Conservation (phyloP, 2,888 invertebrate genomes). For the Dryadula phaetusa region DNA sequence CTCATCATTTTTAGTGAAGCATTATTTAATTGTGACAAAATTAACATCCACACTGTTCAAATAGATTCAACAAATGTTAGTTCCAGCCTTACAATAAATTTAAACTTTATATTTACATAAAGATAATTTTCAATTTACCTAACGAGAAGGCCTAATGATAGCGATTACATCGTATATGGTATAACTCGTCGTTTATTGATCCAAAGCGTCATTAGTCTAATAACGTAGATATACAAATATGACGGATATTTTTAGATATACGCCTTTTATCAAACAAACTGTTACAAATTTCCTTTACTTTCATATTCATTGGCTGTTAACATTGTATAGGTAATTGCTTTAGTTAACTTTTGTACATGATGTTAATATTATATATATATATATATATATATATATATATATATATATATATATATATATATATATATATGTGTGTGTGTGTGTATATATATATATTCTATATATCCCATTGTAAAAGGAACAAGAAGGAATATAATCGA, state of each 20-base stretch:
- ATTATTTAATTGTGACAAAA: no score
- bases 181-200: slow-evolving; percentile 22
- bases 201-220: slow-evolving; percentile 16
- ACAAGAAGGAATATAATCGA: no score
- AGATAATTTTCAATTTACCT: slow-evolving; percentile 1
- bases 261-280: background rate
- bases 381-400: no score
- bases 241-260: background rate
- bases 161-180: slow-evolving; percentile 19
- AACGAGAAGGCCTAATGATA: slow-evolving; percentile 16
- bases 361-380: background rate
- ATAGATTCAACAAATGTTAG: background rate
- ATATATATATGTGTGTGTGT: no score
- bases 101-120: background rate
- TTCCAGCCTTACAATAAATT: background rate
- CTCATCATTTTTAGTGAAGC: no score
- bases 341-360: background rate
- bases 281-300: background rate
- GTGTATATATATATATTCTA: no score
- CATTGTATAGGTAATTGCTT: background rate
- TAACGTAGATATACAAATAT: slow-evolving; percentile 12
- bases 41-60: no score
- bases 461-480: no score
- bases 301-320: background rate
- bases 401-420: no score